These are phyloP conservation scores for Talpa occidentalis DNA, from an alignment of 2,113 vertebrate species.

Conservation along the genomic window DNA sequence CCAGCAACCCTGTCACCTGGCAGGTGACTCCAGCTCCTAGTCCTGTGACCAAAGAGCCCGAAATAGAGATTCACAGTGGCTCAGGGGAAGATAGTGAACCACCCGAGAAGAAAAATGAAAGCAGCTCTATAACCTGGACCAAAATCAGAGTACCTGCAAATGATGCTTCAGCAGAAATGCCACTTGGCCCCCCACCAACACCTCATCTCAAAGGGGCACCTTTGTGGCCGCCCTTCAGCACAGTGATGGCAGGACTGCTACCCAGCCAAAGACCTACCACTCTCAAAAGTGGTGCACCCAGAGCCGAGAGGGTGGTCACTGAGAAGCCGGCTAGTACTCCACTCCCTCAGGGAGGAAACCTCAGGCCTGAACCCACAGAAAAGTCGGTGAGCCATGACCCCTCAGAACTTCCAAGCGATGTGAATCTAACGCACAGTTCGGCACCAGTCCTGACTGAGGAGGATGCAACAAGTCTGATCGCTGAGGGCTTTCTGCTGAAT, in stretches of 20 bases:
- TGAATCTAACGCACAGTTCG: constrained; percentile 38
- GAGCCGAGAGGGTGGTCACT: constrained; percentile 2
- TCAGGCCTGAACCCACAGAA: neutral
- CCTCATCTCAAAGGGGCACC: constrained; percentile 14
- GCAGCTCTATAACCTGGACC: constrained; percentile 61
- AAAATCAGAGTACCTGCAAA: constrained; percentile 31
- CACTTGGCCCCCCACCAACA: neutral
- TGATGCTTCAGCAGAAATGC: neutral
- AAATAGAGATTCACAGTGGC: constrained; percentile 61
- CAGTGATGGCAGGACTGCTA: neutral
- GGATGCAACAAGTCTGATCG: constrained; percentile 61
- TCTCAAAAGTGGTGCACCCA: constrained; percentile 45
- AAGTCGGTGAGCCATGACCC: constrained; percentile 56
- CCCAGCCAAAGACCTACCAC: constrained; percentile 16
- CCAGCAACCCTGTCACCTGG: constrained; percentile 48
- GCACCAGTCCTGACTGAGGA: neutral
- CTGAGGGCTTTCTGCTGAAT: constrained; percentile 64
- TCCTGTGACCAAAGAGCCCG: constrained; percentile 80
- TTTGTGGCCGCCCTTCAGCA: neutral
- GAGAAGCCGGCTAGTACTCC: neutral
- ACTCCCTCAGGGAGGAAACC: neutral
- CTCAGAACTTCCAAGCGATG: neutral
- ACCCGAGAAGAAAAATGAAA: constrained; percentile 12
- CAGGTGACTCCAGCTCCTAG: constrained; percentile 77
- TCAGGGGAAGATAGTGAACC: constrained; percentile 73